These are phyloP conservation scores for Mionectes macconnelli DNA, from an alignment of 2,113 vertebrate species.

Conservation along the genomic window DNA sequence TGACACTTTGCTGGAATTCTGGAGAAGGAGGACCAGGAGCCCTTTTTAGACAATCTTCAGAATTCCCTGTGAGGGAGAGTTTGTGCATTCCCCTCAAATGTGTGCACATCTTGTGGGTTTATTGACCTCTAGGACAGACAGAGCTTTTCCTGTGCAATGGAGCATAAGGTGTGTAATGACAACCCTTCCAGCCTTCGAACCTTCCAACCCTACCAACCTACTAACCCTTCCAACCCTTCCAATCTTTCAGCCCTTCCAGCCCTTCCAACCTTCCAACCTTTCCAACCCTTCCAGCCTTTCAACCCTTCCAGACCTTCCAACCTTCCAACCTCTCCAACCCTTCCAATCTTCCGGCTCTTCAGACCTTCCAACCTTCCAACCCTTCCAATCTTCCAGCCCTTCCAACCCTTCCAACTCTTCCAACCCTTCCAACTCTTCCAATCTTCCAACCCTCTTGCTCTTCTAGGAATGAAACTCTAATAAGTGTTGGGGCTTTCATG, in stretches of 20 bases:
- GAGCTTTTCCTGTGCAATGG: background rate
- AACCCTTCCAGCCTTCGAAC: background rate
- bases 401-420: too few relatives aligned
- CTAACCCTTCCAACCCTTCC: too few relatives aligned
- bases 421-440: too few relatives aligned
- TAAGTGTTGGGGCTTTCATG: background rate
- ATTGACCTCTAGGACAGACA: background rate
- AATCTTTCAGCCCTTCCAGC: too few relatives aligned
- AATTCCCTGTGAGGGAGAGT: background rate
- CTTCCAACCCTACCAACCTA: too few relatives aligned
- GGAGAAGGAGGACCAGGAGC: background rate
- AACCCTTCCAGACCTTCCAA: too few relatives aligned
- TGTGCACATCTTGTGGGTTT: background rate
- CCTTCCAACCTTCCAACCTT: too few relatives aligned
- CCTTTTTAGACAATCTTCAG: background rate
- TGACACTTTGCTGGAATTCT: background rate
- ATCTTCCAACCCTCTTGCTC: background rate
- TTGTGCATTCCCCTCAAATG: background rate
- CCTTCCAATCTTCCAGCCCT: too few relatives aligned
- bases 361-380: too few relatives aligned
- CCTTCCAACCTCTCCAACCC: too few relatives aligned
- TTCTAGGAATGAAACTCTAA: background rate
- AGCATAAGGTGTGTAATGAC: fast-evolving
- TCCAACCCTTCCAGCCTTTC: too few relatives aligned
- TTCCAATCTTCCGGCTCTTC: too few relatives aligned